Conservation (phyloP, 2,797 vertebrate genomes). For the Enteromius mattozi region DNA sequence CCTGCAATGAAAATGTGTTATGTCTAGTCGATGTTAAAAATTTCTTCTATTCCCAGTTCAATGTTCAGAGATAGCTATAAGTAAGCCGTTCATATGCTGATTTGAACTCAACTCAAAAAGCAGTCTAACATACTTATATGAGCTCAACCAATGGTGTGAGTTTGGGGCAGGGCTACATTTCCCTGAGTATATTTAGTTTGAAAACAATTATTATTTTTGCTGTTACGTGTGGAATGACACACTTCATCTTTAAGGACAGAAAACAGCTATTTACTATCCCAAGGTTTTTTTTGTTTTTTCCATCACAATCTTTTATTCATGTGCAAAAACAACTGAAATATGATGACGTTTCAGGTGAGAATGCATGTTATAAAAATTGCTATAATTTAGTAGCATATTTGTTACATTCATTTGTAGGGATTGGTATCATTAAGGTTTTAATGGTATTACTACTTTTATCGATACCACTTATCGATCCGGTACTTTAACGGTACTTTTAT, state of each 20-base stretch:
- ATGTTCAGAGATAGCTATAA: neutral
- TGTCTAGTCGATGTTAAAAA: neutral
- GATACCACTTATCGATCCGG: too few species aligned
- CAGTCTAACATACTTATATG: neutral
- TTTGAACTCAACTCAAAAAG: conserved; percentile 14
- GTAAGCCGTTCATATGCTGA: neutral
- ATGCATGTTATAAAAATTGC: neutral
- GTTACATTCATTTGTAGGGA: neutral
- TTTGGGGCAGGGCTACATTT: neutral
- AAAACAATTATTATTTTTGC: conserved; percentile 30
- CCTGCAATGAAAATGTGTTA: conserved; percentile 47
- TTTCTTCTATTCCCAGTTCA: neutral
- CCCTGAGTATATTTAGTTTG: conserved; percentile 3
- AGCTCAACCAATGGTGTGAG: neutral
- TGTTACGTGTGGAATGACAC: neutral
- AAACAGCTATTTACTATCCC: conserved; percentile 9
- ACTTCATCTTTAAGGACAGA: conserved; percentile 1
- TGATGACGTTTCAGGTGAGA: neutral
- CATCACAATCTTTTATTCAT: neutral
- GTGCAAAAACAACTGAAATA: neutral
- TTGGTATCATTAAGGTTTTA: too few species aligned
- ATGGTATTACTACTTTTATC: too few species aligned
- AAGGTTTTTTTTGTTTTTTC: neutral
- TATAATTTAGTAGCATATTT: neutral
- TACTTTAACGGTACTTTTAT: too few species aligned